Conservation (phyloP, 1,140 invertebrate species). For the Eriocheir sinensis region DNA sequence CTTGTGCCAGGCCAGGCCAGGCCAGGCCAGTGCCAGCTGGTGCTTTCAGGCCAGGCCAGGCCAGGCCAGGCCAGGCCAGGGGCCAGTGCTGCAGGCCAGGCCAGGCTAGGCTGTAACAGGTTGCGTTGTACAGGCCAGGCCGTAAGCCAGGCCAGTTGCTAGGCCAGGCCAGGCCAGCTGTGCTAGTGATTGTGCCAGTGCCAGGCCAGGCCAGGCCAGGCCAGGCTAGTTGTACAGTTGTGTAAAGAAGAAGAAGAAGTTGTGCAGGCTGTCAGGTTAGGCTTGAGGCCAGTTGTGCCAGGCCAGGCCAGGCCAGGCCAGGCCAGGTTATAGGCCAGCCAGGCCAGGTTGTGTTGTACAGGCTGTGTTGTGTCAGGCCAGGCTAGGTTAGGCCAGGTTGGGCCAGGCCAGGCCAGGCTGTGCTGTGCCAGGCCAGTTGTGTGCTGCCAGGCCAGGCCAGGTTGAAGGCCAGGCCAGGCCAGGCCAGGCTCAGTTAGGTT, state of each 20-base stretch:
- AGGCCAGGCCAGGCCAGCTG: conserved; percentile 66
- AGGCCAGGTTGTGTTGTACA: conserved; percentile 52
- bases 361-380: conserved; percentile 63
- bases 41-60: background rate
- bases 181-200: no score
- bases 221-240: conserved; percentile 75
- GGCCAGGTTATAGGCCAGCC: conserved; percentile 78
- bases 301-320: conserved; percentile 78
- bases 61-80: background rate
- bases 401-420: conserved; percentile 69
- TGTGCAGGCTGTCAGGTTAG: conserved; percentile 74
- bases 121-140: background rate
- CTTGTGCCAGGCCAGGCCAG: conserved; percentile 25
- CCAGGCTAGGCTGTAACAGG: background rate
- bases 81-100: conserved; percentile 31
- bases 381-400: conserved; percentile 75
- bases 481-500: conserved; percentile 74
- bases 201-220: conserved; percentile 71
- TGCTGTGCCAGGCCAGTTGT: conserved; percentile 70
- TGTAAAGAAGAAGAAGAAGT: conserved; percentile 50
- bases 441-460: conserved; percentile 76
- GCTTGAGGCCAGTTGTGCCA: conserved; percentile 66
- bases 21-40: background rate
- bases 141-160: background rate
- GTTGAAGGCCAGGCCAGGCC: conserved; percentile 63